A percentile compares a stretch with the other conserved stretches of the same genome.
These are phyloP conservation scores for Melanchra persicariae DNA, from an alignment of 2,888 invertebrate genomes.

Conservation along the genomic window DNA sequence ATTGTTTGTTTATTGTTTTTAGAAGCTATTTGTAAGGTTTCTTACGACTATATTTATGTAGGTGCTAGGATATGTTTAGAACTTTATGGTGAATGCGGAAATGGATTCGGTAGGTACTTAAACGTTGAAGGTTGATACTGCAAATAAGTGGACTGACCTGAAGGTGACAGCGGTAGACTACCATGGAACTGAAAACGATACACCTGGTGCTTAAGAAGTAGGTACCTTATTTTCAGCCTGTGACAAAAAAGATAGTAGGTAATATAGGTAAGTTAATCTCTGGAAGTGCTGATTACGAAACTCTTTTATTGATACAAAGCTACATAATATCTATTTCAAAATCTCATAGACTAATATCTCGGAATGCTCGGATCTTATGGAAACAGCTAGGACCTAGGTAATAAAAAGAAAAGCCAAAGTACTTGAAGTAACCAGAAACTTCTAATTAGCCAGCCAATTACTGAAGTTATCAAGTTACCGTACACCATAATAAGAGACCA, in stretches of 20 bases:
- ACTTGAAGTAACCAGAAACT: constrained; percentile 1
- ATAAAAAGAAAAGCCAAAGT: neutral
- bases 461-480: constrained; percentile 25
- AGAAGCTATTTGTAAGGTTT: constrained; percentile 21
- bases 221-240: no score
- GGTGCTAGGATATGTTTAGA: constrained; percentile 7
- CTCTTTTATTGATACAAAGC: neutral
- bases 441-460: constrained; percentile 38
- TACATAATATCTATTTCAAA: no score
- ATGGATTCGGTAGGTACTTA: neutral
- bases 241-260: no score
- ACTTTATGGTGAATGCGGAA: neutral
- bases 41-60: neutral
- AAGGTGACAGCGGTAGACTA: neutral
- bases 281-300: neutral
- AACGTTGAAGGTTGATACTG: neutral
- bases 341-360: no score
- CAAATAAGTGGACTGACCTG: neutral
- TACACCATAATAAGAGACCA: neutral
- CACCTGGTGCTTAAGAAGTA: no score
- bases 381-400: no score
- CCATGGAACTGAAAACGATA: neutral
- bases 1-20: constrained; percentile 31
- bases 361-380: no score
- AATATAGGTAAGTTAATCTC: no score